Conservation (phyloP, 2,888 invertebrate species). For the Agrotis clavis region DNA sequence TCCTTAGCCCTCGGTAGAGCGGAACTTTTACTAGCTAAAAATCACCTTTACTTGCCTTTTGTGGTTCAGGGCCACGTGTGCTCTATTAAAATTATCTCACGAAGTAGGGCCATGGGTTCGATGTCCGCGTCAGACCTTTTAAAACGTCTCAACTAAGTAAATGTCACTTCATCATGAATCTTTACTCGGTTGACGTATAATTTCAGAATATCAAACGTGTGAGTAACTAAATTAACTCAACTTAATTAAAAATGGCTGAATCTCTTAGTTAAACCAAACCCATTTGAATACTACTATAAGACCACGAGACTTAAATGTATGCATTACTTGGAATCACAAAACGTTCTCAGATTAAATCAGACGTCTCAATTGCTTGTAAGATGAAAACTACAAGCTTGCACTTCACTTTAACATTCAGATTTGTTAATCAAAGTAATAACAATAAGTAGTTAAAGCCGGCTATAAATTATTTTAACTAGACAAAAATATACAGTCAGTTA, state of each 20-base stretch:
- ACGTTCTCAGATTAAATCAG: neutral
- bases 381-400: slow-evolving; percentile 15
- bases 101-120: too few species aligned
- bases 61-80: too few species aligned
- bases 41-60: too few species aligned
- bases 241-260: neutral
- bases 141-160: too few species aligned
- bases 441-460: slow-evolving; percentile 48
- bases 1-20: too few species aligned
- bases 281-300: neutral
- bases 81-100: too few species aligned
- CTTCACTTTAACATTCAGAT: slow-evolving; percentile 14
- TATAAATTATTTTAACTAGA: slow-evolving; percentile 62
- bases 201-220: too few species aligned
- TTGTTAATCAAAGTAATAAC: slow-evolving; percentile 61
- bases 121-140: too few species aligned
- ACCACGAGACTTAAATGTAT: neutral
- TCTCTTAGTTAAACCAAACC: neutral
- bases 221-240: too few species aligned
- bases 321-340: slow-evolving; percentile 10
- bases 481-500: slow-evolving; percentile 41
- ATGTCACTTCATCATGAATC: too few species aligned
- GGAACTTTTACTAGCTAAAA: too few species aligned
- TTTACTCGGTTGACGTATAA: too few species aligned
- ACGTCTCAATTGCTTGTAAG: slow-evolving; percentile 12